phyloP scores from a whole-genome alignment of 2,888 invertebrate species.

The Lysandra bellargus region DNA sequence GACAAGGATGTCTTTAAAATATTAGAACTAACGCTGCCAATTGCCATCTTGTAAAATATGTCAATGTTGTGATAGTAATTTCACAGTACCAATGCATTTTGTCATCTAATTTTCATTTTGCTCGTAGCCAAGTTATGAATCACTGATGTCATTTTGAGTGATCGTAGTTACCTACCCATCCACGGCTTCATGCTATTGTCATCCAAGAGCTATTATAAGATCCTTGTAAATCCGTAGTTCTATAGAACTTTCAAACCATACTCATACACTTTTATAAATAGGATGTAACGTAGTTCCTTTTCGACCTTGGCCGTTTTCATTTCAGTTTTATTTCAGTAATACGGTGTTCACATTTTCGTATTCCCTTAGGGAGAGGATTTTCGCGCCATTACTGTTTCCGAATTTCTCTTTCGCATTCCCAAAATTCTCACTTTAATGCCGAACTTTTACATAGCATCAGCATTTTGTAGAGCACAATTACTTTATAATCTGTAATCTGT shows the following conservation, averaged over 20 bases:
- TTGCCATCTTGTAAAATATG: no score
- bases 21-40: no score
- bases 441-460: slow-evolving; percentile 8
- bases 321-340: slow-evolving; percentile 18
- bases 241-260: neutral
- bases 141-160: neutral
- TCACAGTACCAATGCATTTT: no score
- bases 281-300: neutral
- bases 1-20: no score
- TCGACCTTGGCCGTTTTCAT: slow-evolving; percentile 12
- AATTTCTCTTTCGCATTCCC: slow-evolving; percentile 26
- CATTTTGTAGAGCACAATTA: slow-evolving; percentile 5
- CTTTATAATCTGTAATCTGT: slow-evolving; percentile 19
- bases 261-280: neutral
- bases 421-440: slow-evolving; percentile 17
- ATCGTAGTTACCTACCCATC: neutral
- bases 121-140: no score
- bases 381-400: slow-evolving; percentile 27
- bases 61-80: no score
- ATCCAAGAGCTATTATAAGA: neutral
- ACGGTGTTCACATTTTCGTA: slow-evolving; percentile 19
- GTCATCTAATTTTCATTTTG: no score
- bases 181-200: neutral
- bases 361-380: slow-evolving; percentile 22
- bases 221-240: neutral